phyloP scores from a whole-genome alignment of 2,888 invertebrate species.

The Limulus polyphemus region DNA sequence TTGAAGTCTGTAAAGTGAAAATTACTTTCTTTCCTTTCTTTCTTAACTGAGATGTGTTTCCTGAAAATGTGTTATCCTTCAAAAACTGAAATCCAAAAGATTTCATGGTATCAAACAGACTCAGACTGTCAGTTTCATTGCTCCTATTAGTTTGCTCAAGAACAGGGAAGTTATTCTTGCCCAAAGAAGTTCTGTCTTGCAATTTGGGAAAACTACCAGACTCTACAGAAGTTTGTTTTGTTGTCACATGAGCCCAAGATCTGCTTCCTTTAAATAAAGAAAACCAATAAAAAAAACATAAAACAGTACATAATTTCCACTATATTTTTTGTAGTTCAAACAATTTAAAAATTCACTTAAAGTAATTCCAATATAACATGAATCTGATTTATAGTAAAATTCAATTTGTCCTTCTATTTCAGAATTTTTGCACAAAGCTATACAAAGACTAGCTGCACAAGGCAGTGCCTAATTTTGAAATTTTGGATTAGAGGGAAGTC shows the following conservation, averaged over 20 bases:
- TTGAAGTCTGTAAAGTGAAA: constrained; percentile 18
- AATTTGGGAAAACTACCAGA: constrained; percentile 7
- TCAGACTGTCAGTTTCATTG: constrained; percentile 14
- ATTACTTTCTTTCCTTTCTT: constrained; percentile 16
- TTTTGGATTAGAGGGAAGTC: too few species aligned
- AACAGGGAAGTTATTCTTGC: constrained; percentile 9
- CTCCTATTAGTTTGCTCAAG: constrained; percentile 8
- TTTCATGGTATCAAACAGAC: constrained; percentile 19
- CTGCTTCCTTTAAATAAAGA: constrained; percentile 8
- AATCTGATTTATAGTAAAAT: too few species aligned
- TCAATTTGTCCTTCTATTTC: too few species aligned
- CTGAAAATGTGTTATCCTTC: constrained; percentile 5
- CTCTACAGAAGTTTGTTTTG: constrained; percentile 5
- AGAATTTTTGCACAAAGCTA: too few species aligned
- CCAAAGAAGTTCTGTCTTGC: constrained; percentile 1
- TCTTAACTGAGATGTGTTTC: not conserved
- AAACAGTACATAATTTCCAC: too few species aligned
- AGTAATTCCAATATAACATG: too few species aligned
- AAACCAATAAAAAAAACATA: not conserved
- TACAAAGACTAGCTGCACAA: too few species aligned
- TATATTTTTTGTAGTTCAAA: too few species aligned
- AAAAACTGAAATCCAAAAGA: constrained; percentile 15
- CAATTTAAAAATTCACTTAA: too few species aligned
- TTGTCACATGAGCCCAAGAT: constrained; percentile 17
- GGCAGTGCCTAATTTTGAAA: too few species aligned